Evolutionary conservation across 2,888 invertebrate species (phyloP).

Genomic region (Yponomeuta sedellus): DNA sequence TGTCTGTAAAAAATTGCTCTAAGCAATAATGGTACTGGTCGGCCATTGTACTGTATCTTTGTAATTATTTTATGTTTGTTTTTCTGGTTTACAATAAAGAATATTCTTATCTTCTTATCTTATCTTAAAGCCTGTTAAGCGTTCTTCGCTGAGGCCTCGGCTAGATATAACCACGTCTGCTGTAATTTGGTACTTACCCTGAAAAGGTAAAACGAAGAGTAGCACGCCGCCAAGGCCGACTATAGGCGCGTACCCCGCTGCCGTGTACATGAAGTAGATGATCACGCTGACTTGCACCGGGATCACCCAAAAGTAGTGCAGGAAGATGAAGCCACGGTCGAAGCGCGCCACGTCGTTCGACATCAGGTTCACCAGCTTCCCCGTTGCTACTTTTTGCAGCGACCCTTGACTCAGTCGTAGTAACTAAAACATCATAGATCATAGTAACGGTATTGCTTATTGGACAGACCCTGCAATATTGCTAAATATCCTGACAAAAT

Average conservation of each 20-base stretch:
- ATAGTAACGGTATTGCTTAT: neutral
- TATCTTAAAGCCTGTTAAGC: too few relatives aligned
- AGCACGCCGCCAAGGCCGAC: conserved; percentile 66
- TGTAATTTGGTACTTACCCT: conserved; percentile 39
- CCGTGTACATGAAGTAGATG: conserved; percentile 49
- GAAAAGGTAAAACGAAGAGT: conserved; percentile 74
- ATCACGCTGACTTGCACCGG: conserved; percentile 81
- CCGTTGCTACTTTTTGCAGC: conserved; percentile 80
- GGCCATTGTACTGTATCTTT: too few relatives aligned
- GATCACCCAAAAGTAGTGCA: conserved; percentile 88
- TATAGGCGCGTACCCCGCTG: conserved; percentile 56
- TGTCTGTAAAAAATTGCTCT: too few relatives aligned
- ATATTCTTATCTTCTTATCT: too few relatives aligned
- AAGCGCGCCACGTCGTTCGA: conserved; percentile 90
- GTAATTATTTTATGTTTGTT: too few relatives aligned
- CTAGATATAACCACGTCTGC: neutral
- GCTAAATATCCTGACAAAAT: too few relatives aligned
- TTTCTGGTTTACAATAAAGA: too few relatives aligned
- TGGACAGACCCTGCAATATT: too few relatives aligned
- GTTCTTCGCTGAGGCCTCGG: too few relatives aligned
- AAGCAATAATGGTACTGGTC: too few relatives aligned
- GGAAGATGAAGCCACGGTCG: conserved; percentile 81
- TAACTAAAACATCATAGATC: conserved; percentile 62
- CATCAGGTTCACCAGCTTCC: conserved; percentile 87
- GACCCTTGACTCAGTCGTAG: conserved; percentile 84